These are phyloP conservation scores for Alloplasta piceator DNA, from an alignment of 2,888 invertebrate genomes.

Conservation along the genomic window DNA sequence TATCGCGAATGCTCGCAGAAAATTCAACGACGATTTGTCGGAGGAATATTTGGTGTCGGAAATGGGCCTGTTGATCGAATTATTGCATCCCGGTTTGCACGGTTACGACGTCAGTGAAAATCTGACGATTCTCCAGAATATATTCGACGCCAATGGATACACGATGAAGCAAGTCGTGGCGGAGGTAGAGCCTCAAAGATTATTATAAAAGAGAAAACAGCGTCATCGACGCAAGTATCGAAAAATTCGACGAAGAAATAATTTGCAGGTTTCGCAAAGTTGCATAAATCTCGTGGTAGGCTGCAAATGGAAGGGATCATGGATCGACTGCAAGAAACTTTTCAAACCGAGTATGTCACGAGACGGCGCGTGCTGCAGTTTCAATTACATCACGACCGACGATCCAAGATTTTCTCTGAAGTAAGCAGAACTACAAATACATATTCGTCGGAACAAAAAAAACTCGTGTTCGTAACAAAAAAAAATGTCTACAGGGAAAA, in stretches of 20 bases:
- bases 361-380: constrained; percentile 87
- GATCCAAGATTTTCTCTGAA: constrained; percentile 73
- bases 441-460: no score
- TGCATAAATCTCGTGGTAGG: constrained; percentile 84
- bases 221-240: not conserved
- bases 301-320: constrained; percentile 86
- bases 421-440: constrained; percentile 31
- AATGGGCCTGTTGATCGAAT: constrained; percentile 73
- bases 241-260: not conserved
- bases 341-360: constrained; percentile 84
- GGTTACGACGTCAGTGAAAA: constrained; percentile 70
- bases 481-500: constrained; percentile 66
- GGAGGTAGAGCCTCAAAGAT: not conserved
- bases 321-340: constrained; percentile 84
- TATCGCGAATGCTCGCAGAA: constrained; percentile 58
- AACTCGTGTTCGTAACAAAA: not conserved
- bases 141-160: constrained; percentile 74
- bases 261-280: constrained; percentile 84
- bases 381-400: constrained; percentile 86
- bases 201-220: not conserved
- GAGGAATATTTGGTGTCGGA: constrained; percentile 72
- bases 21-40: constrained; percentile 62
- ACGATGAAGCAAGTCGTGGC: constrained; percentile 66
- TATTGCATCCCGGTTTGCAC: constrained; percentile 73
- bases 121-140: constrained; percentile 73